These are phyloP conservation scores for Drosophila merina DNA, from an alignment of 2,888 invertebrate species.

Conservation along the genomic window DNA sequence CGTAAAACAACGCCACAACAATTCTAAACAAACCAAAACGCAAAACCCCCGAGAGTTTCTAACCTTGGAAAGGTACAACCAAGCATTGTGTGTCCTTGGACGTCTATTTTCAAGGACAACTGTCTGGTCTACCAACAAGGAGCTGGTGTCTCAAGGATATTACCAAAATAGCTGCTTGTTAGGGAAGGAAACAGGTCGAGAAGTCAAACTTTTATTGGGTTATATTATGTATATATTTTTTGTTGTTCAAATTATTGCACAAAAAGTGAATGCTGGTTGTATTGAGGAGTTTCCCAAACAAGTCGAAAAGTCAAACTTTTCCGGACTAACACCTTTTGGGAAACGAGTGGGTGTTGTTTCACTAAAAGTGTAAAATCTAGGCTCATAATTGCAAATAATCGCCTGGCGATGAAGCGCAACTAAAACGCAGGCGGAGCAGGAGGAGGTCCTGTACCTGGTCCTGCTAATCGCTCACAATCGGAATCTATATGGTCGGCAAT, in stretches of 20 bases:
- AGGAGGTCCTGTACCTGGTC: constrained; percentile 29
- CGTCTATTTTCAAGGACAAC: constrained; percentile 25
- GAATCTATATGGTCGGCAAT: constrained; percentile 82
- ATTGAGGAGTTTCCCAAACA: constrained; percentile 40
- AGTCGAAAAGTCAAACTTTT: constrained; percentile 64
- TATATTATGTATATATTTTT: background rate
- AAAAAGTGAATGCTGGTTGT: constrained; percentile 2
- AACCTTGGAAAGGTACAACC: constrained; percentile 22
- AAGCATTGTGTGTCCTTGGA: constrained; percentile 32
- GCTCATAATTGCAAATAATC: constrained; percentile 80
- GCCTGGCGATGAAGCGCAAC: constrained; percentile 59
- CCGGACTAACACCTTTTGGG: constrained; percentile 8
- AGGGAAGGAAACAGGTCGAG: constrained; percentile 41
- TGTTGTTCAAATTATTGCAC: background rate
- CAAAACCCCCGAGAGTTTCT: constrained; percentile 58
- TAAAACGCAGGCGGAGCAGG: constrained; percentile 52
- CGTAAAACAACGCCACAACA: constrained; percentile 65
- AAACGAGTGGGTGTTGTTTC: constrained; percentile 26
- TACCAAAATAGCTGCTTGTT: background rate
- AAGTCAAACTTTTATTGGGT: constrained; percentile 49
- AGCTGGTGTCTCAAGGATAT: constrained; percentile 13
- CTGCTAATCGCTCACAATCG: constrained; percentile 74
- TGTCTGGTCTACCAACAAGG: constrained; percentile 40
- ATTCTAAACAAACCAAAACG: constrained; percentile 47
- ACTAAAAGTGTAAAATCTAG: constrained; percentile 57